Conservation (phyloP, 2,888 invertebrate species). For the Eupsilia transversa region DNA sequence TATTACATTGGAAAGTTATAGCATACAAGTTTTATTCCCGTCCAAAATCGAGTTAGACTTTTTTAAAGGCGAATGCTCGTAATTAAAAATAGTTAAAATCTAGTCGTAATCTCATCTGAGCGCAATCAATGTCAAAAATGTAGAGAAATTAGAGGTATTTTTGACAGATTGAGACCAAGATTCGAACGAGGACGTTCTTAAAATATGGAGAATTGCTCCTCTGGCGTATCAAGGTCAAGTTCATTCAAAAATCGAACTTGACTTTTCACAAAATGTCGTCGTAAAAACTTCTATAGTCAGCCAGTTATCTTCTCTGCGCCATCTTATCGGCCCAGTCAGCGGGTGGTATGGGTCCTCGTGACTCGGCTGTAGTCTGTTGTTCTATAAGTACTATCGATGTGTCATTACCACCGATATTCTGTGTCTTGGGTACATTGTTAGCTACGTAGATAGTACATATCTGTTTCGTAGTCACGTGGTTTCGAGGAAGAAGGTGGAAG, state of each 20-base stretch:
- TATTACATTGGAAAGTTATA: neutral
- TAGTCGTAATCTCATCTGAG: neutral
- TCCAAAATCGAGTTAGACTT: neutral
- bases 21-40: neutral
- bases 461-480: slow-evolving; percentile 7
- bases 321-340: slow-evolving; percentile 59
- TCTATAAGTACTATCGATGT: slow-evolving; percentile 49
- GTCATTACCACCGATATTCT: slow-evolving; percentile 53
- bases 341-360: slow-evolving; percentile 65
- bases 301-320: slow-evolving; percentile 20
- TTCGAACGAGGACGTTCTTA: neutral
- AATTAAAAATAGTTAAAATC: neutral
- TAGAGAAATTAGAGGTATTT: neutral
- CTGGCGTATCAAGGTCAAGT: neutral
- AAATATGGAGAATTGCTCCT: neutral
- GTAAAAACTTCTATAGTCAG: neutral
- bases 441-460: neutral
- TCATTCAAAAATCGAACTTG: neutral
- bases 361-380: slow-evolving; percentile 40
- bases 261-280: neutral
- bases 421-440: slow-evolving; percentile 29
- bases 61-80: neutral
- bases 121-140: neutral
- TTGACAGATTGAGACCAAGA: neutral
- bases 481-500: neutral